Evolutionary conservation across 1,140 invertebrate species (phyloP), one percentile per base, ranked within the genome.

Genomic region (Zaprionus ornatus): DNA sequence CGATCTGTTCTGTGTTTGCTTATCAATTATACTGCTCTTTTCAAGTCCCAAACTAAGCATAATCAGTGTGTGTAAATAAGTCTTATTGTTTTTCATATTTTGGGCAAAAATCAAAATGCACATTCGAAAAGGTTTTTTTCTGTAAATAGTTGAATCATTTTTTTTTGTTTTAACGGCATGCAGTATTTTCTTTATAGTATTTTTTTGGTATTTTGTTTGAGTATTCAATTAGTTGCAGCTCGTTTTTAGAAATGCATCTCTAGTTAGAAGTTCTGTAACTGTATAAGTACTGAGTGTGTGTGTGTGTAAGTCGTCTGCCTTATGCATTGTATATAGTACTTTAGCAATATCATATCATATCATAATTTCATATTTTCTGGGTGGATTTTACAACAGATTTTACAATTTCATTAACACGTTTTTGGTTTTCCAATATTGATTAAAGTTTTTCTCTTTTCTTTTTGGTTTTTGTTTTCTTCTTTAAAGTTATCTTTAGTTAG

Each of bases 61-160:
- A 90, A 90, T 90, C 76, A 82, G 85, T 90, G 79, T 90, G 79
- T 90, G 79, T 90, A 90, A 90, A 90, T 90, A 90, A 90, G 85
- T 90, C 85, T 90, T 90, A 82, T 88, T 57, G 82, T 70, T 85
- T 82, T 37, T 37, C 32, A 32, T 48, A 7, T 45, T 48, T 82
- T 80, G 65, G 70, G 84, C 74, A 61, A 79, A 85, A 85, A 82
- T 64, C 48, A 85, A 85, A 85, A 66, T 48, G 10, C 59, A 13
- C 27, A 32, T 32, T 75, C 67, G 48, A 86, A 86, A 85, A 79
- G 64, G 56, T 70, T 42, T 66, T 57, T 74, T 68, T 27, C 82
- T 85, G 82, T 86, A 87, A 86, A 86, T 86, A 86, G 82, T 86
- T 82, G 64, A 63, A 66, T 57, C 29, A 10, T 32, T 62, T 37